A percentile compares a stretch with the other conserved stretches of the same genome.
phyloP scores from a whole-genome alignment of 1,140 invertebrate genomes.

The Aphaenogaster floridana region DNA sequence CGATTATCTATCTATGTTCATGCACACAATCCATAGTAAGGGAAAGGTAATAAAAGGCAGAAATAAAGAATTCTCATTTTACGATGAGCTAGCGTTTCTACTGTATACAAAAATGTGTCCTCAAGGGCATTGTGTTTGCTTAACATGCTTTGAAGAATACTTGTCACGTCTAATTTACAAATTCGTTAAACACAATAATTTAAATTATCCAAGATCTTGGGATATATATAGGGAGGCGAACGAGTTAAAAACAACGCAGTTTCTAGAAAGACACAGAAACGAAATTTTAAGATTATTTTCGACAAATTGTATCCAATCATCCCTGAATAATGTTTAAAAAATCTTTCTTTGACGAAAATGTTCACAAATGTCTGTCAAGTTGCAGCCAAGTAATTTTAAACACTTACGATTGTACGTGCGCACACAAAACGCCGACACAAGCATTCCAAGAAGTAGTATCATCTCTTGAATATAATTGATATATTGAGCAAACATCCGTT shows the following conservation, averaged over 20 bases:
- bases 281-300: neutral
- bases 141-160: neutral
- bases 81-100: neutral
- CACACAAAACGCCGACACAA: neutral
- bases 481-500: neutral
- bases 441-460: too few species aligned
- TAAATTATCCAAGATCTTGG: neutral
- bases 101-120: neutral
- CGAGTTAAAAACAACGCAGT: too few species aligned
- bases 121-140: slow-evolving; percentile 2
- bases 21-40: neutral
- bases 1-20: neutral
- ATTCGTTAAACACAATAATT: neutral
- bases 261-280: neutral
- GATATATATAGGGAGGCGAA: neutral
- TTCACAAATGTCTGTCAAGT: neutral
- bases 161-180: neutral
- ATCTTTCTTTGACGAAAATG: neutral
- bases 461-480: neutral
- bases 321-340: neutral
- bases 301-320: neutral
- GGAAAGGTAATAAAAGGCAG: neutral
- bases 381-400: neutral
- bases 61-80: neutral
- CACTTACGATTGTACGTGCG: neutral